A percentile compares a stretch with the other conserved stretches of the same genome.
These are phyloP conservation scores for Anoncus sp. DNA, from an alignment of 2,888 invertebrate genomes.

Conservation along the genomic window DNA sequence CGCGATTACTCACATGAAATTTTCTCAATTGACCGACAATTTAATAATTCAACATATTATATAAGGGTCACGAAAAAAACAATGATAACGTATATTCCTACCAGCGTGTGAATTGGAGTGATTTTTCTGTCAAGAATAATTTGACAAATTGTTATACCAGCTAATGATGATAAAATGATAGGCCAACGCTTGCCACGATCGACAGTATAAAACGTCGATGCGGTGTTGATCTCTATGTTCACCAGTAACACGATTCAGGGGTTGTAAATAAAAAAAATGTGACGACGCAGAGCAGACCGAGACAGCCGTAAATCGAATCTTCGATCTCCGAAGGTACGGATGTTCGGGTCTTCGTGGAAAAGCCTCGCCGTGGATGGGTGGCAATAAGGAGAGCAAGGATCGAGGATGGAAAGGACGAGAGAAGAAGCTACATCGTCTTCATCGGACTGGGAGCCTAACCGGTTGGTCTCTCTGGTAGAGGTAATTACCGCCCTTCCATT, in stretches of 20 bases:
- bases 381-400: slow-evolving; percentile 20
- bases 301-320: slow-evolving; percentile 62
- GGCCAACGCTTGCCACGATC: background rate
- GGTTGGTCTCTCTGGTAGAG: slow-evolving; percentile 51
- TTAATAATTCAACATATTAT: too few relatives aligned
- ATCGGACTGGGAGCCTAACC: slow-evolving; percentile 49
- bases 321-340: slow-evolving; percentile 42
- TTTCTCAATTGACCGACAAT: too few relatives aligned
- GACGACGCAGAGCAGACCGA: slow-evolving; percentile 7
- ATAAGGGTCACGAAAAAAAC: too few relatives aligned
- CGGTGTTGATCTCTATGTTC: background rate
- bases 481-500: slow-evolving; percentile 65
- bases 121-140: background rate
- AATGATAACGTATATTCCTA: too few relatives aligned
- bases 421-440: slow-evolving; percentile 49
- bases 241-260: background rate
- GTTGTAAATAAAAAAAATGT: slow-evolving; percentile 14
- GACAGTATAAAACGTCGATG: background rate
- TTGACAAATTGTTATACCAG: background rate
- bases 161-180: background rate
- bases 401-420: slow-evolving; percentile 45
- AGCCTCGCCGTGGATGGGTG: slow-evolving; percentile 11
- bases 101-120: too few relatives aligned
- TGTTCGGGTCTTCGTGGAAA: slow-evolving; percentile 21
- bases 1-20: too few relatives aligned